Base-by-base conservation (phyloP, 1,140 invertebrate genomes). In the Habropoda laboriosa region DNA sequence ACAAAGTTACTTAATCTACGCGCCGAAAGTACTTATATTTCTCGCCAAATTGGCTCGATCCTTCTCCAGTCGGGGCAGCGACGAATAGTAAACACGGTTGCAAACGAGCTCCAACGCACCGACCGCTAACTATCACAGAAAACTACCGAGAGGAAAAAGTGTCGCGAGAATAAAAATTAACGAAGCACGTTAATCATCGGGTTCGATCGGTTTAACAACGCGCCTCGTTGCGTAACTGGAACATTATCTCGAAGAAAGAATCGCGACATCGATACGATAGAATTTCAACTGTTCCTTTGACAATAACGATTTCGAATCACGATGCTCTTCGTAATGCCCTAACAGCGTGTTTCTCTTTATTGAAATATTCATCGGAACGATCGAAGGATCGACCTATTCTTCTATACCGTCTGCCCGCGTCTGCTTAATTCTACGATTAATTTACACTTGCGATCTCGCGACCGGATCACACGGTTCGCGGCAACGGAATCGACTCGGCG, bases 1-100 rank as follows among this genome's bases (percentile, higher is more conserved):
- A 71, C 45, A 60, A 70, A 70, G 16, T 70, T 30, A n/a, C 32
- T 70, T 77, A 77, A 40, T 24, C 64, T 77, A 77, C 32, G 3
- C 13, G 16, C 12, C 42, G 18, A 40, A 60, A 55, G 10, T 70
- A n/a, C n/a, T n/a, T n/a, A 8, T 57, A n/a, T 5, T 35, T 47
- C 6, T 24, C 55, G 40, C 60, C 24, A 45, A 18, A 10, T 70
- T 47, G 1, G 1, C 16, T 67, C 10, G n/a, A 40, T 3, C 0
- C 60, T 40, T 30, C 5, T 49, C 32, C n/a, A 47, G 35, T 67
- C 30, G 30, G 21, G 47, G 32, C 58, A 53, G 45, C 61, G 57
- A 27, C n/a, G 38, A 40, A 42, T 63, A 40, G 7, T 30, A 64
- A 10, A 16, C 49, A n/a, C 30, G 18, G 6, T 67, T 21, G 3